These are phyloP conservation scores for Bursaphelenchus okinawaensis DNA, from an alignment of 2,888 invertebrate genomes.

Conservation along the genomic window DNA sequence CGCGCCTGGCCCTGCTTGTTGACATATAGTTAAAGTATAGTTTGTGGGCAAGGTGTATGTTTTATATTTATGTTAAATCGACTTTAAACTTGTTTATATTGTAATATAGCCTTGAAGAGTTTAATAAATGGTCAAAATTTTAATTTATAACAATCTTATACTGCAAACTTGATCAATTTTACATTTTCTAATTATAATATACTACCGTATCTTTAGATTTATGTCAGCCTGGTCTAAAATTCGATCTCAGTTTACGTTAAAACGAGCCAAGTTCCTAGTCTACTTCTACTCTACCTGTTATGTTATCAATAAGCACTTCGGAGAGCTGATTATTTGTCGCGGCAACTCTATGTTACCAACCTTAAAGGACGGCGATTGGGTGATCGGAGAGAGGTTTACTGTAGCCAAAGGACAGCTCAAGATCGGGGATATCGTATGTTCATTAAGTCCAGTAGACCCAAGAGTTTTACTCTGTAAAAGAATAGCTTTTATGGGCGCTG, in stretches of 20 bases:
- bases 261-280: constrained; percentile 1
- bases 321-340: constrained; percentile 39
- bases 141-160: too few species aligned
- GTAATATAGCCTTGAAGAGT: too few species aligned
- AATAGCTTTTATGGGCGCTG: constrained; percentile 17
- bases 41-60: too few species aligned
- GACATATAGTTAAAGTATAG: too few species aligned
- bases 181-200: too few species aligned
- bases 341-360: constrained; percentile 53
- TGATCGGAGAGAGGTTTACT: constrained; percentile 45
- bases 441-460: constrained; percentile 39
- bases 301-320: constrained; percentile 31
- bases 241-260: constrained; percentile 1
- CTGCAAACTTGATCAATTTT: too few species aligned
- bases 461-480: constrained; percentile 30
- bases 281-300: constrained; percentile 33
- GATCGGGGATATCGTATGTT: constrained; percentile 48
- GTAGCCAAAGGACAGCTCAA: constrained; percentile 21
- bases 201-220: too few species aligned
- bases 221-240: constrained; percentile 20
- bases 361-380: constrained; percentile 48
- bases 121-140: too few species aligned
- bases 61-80: too few species aligned
- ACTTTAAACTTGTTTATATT: too few species aligned
- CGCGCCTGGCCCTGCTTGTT: too few species aligned